A percentile compares a stretch with the other conserved stretches of the same genome.
Evolutionary conservation across 2,888 invertebrate species (phyloP).

Genomic region (Atherix ibis): DNA sequence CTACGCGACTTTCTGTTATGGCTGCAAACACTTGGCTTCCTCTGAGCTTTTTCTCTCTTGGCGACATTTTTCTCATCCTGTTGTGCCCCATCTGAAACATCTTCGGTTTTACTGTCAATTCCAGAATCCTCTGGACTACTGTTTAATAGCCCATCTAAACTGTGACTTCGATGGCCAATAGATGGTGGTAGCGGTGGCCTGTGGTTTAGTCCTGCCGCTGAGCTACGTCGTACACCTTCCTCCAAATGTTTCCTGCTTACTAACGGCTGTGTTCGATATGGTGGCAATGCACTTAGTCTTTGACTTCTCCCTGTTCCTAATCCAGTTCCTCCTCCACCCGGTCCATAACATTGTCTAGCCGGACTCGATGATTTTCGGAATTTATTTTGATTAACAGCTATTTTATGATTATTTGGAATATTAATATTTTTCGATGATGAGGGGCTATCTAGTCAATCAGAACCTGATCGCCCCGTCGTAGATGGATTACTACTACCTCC

Average conservation of each 20-base stretch:
- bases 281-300: conserved; percentile 28
- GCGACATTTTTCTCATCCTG: conserved; percentile 1
- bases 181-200: conserved; percentile 23
- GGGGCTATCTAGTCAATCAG: conserved; percentile 73
- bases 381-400: conserved; percentile 38
- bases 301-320: conserved; percentile 21
- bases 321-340: conserved; percentile 21
- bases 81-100: conserved; percentile 11
- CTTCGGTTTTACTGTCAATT: conserved; percentile 11
- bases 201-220: conserved; percentile 26
- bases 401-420: conserved; percentile 26
- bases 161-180: conserved; percentile 38
- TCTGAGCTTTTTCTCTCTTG: neutral
- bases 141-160: conserved; percentile 46
- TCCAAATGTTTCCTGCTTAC: conserved; percentile 20
- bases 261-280: conserved; percentile 25
- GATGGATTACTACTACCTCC: conserved; percentile 40
- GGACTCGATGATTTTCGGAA: conserved; percentile 51
- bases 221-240: conserved; percentile 22
- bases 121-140: conserved; percentile 16
- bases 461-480: conserved; percentile 34
- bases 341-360: conserved; percentile 40
- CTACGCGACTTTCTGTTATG: conserved; percentile 42
- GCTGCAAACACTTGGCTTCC: conserved; percentile 13
- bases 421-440: conserved; percentile 21